Base-by-base conservation (phyloP, 2,797 vertebrate species). In the Etheostoma nigrum region DNA sequence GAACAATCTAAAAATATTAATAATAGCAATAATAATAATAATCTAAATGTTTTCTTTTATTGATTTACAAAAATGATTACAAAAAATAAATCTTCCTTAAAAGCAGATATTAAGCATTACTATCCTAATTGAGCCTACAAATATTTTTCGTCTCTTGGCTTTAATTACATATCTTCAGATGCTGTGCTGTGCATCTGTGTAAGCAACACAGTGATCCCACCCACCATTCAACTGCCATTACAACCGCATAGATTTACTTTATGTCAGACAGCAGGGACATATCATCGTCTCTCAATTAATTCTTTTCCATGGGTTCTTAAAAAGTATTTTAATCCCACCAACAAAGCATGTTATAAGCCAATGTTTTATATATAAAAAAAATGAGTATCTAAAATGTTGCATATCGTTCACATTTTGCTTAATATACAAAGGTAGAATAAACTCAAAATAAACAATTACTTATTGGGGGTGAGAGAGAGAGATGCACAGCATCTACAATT, bases 211-310 rank as follows among this genome's bases (percentile, higher is more conserved):
- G 40, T 42, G 58, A 36, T 44, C 52, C 53, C 58, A 49, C 61
- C 71, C 67, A 74, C 47, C 40, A 63, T 67, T 71, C 67, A 75
- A 79, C 57, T 74, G 62, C 72, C 70, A 54, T 33, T 36, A 44
- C 61, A 74, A 70, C 49, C 74, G 64, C 66, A 19, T 36, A 42
- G 49, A 44, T 57, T 63, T 62, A 52, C 40, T 63, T 58, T 69
- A n/a, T 77, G 33, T 73, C 68, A 76, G 64, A 57, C n/a, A 15
- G 40, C 33, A 49, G 18, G 27, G 7, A 23, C 40, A 78, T 54
- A n/a, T 11, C 15, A 48, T 60, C 40, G 2, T 52, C 6, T 40
- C 4, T 36, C 36, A 2, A 58, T 63, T 62, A 1, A 58, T 63
- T 62, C 5, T 3, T 2, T 25, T 54, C 19, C 18, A 45, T 25